Base-by-base conservation (phyloP, 2,797 vertebrate species). In the Ibycter americanus region DNA sequence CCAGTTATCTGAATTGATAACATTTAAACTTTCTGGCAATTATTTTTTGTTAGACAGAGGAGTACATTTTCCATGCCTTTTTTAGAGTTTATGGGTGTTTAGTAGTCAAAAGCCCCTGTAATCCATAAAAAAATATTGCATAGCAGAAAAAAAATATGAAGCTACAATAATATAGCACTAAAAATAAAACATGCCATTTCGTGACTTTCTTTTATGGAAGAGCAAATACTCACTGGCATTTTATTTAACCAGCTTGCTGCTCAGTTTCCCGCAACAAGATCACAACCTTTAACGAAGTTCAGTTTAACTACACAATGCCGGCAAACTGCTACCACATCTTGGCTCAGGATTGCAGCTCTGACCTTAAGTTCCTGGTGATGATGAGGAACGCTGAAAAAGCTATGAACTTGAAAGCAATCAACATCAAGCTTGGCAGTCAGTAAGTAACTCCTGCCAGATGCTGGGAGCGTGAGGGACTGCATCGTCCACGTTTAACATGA, bases 321-420 rank as follows among this genome's bases (percentile, higher is more conserved):
- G 90, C 97, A 66, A 97, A 98, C 58, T 99, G 99, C 96, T 97
- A 96, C 94, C 98, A 99, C 79, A 92, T 99, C 81, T 93, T 99
- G 97, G 98, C 98, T 93, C 98, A 99, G 95, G 99, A 99, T 26
- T 98, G 98, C 91, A 98, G 98, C 32, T 23, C 89, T 23, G 98
- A 98, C 51, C 97, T 98, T 7, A 99, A 98, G 93, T 98, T 99
- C 89, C 80, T 98, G 66, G 97, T 99, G 96, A 97, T 98, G 93
- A 95, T 98, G 90, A 99, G 95, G 97, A 98, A 87, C 44, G 97
- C 97, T 61, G 81, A 94, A 17, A 47, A 90, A 80, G 40, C 89
- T 61, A 11, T 70, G 38, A 87, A 98, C 47, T 74, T 98, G 34
- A 98, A 98, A 67, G 62, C 86, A 40, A 96, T 99, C 67, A 97